phyloP scores from a whole-genome alignment of 2,888 invertebrate species.

The Palloptera scutellata region DNA sequence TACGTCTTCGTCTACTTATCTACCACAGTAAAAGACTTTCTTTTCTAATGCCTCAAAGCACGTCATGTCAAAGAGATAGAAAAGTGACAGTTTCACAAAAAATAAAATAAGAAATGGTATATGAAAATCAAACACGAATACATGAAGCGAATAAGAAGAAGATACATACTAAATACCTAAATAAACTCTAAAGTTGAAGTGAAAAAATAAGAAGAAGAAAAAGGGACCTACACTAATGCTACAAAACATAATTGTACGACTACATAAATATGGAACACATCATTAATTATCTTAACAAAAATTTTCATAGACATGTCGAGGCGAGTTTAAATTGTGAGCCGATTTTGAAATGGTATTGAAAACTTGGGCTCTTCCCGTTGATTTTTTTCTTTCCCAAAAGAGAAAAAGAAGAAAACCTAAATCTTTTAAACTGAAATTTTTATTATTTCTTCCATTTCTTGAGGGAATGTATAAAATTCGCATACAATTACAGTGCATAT shows the following conservation, averaged over 20 bases:
- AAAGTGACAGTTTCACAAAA: conserved; percentile 53
- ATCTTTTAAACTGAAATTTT: no score
- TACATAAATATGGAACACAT: conserved; percentile 58
- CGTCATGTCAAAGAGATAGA: conserved; percentile 46
- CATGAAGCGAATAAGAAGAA: conserved; percentile 25
- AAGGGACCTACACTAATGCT: conserved; percentile 57
- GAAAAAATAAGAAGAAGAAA: conserved; percentile 19
- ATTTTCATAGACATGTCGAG: conserved; percentile 26
- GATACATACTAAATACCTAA: conserved; percentile 16
- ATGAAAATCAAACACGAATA: conserved; percentile 25
- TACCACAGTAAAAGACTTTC: conserved; percentile 46
- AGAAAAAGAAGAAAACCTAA: conserved; percentile 5
- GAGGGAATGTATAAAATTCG: no score
- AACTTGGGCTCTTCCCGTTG: conserved; percentile 9
- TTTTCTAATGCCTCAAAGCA: conserved; percentile 41
- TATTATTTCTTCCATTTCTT: no score
- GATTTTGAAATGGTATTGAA: conserved; percentile 16
- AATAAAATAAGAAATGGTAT: conserved; percentile 42
- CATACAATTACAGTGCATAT: no score
- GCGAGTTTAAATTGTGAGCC: conserved; percentile 5
- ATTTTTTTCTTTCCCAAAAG: conserved; percentile 8
- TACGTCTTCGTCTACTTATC: background rate
- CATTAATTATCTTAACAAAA: conserved; percentile 58
- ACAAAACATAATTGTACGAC: background rate
- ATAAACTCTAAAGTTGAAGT: conserved; percentile 9